Conservation (phyloP, 2,113 vertebrate genomes). For the Embiotoca jacksoni region DNA sequence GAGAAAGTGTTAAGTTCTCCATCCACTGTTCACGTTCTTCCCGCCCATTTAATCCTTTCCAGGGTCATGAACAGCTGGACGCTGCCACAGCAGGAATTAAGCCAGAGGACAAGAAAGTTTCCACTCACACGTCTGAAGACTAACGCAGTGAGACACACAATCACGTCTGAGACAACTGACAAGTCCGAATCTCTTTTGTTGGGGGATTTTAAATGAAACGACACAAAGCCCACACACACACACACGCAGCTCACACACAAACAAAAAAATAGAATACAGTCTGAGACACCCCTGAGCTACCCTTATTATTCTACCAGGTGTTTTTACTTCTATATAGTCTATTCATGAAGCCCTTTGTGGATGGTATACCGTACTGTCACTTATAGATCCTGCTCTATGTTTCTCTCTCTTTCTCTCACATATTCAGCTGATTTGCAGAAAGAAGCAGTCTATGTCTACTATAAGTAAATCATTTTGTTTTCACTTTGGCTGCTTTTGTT, state of each 20-base stretch:
- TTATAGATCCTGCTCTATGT: not conserved
- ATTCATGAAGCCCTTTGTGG: not conserved
- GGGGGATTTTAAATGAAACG: not conserved
- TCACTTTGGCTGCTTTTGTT: not conserved
- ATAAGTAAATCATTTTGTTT: too few relatives aligned
- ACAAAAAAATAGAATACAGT: not conserved
- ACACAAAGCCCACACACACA: not conserved
- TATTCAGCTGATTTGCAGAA: too few relatives aligned
- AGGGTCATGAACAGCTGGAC: slow-evolving; percentile 13
- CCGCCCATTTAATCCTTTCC: slow-evolving; percentile 29
- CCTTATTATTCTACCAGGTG: not conserved
- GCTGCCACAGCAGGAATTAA: slow-evolving; percentile 19
- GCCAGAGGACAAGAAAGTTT: slow-evolving; percentile 32
- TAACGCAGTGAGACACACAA: slow-evolving; percentile 11
- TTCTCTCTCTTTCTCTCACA: not conserved
- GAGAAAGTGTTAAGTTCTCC: slow-evolving; percentile 9
- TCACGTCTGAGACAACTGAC: slow-evolving; percentile 12
- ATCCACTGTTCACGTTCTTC: slow-evolving; percentile 31
- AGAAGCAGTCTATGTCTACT: too few relatives aligned
- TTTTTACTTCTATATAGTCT: not conserved
- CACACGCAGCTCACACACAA: too few relatives aligned
- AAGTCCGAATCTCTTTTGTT: slow-evolving; percentile 6
- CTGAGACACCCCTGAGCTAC: not conserved
- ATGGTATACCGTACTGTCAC: not conserved
- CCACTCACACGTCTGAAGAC: slow-evolving; percentile 11